These are phyloP conservation scores for Sphaerophoria taeniata DNA, from an alignment of 2,888 invertebrate species.

Conservation along the genomic window DNA sequence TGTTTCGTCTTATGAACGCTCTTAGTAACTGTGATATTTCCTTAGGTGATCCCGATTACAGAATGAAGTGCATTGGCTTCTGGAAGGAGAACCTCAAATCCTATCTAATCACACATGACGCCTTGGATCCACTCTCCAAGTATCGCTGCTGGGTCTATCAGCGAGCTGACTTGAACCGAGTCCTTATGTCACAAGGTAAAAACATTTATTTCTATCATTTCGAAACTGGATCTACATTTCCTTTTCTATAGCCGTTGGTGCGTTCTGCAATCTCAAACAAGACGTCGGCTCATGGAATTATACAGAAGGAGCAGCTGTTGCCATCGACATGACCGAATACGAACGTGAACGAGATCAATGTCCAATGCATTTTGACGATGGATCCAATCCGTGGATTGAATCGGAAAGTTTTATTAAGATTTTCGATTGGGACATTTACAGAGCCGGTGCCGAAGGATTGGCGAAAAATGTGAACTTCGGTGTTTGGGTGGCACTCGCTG, in stretches of 20 bases:
- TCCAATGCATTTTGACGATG: slow-evolving; percentile 98
- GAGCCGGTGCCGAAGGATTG: slow-evolving; percentile 77
- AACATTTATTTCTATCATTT: neutral
- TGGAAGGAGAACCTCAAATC: slow-evolving; percentile 99
- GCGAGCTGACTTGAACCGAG: slow-evolving; percentile 94
- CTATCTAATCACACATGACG: slow-evolving; percentile 97
- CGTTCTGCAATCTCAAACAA: slow-evolving; percentile 95
- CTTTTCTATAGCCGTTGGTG: slow-evolving; percentile 88
- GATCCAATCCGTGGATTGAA: slow-evolving; percentile 91
- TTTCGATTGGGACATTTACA: slow-evolving; percentile 86
- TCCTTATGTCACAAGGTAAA: slow-evolving; percentile 88
- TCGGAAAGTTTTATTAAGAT: slow-evolving; percentile 89
- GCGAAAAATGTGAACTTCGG: neutral
- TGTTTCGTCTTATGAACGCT: no score
- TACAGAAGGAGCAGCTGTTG: slow-evolving; percentile 96
- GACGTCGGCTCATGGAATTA: slow-evolving; percentile 94
- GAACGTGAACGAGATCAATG: slow-evolving; percentile 97
- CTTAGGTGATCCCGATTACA: slow-evolving; percentile 93
- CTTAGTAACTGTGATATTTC: neutral
- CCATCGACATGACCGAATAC: slow-evolving; percentile 94
- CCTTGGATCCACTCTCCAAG: slow-evolving; percentile 96
- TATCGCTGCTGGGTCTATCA: slow-evolving; percentile 99
- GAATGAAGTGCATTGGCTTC: slow-evolving; percentile 97
- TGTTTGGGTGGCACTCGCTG: slow-evolving; percentile 5
- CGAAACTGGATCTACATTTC: slow-evolving; percentile 58